Evolutionary conservation across 1,140 invertebrate species (phyloP), one percentile per base, ranked within the genome.

Genomic region (Temnothorax nylanderi): DNA sequence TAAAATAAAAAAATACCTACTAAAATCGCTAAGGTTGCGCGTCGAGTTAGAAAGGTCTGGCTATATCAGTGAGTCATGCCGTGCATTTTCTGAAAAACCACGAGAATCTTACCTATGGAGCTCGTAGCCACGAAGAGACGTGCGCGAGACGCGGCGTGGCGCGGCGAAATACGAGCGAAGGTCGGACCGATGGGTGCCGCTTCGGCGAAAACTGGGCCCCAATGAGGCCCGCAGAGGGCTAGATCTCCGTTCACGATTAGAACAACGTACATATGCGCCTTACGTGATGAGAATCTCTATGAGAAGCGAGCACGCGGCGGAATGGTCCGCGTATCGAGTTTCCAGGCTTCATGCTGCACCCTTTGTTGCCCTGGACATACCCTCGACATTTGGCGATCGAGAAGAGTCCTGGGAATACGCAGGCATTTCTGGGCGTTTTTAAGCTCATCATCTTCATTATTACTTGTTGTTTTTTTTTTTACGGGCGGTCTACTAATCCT

Each of bases 221-320:
- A 58, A 85, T 88, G 54, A 71, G 54, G 80, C 64, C 64, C 86
- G 75, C 64, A 32, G 77, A 49, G 67, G 60, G 69, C 49, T 85
- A 91, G 90, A 91, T 91, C 90, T 85, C 67, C 51, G 80, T 87
- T 87, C 77, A 78, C 87, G 90, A 91, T 90, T 91, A 90, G 44
- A 91, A 60, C 60, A 78, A 37, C 72, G 89, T 72, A 58, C 85
- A 78, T 88, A 86, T 69, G 80, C 81, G 86, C 56, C n/a, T 47
- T 89, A 91, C 90, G 90, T 91, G 90, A 91, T 87, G 87, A n/a
- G 89, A 91, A 90, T 91, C 49, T 85, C 62, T 60, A 84, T 87
- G 85, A 85, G 85, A 44, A 16, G 72, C 72, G 81, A 18, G 71
- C 75, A 82, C 85, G 80, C 71, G 56, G 89, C 60, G 60, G 75